Percentiles rank a stretch among this genome's conserved stretches.
Evolutionary conservation across 2,797 vertebrate species (phyloP).

Genomic region (Amblyopsis hoosieri): DNA sequence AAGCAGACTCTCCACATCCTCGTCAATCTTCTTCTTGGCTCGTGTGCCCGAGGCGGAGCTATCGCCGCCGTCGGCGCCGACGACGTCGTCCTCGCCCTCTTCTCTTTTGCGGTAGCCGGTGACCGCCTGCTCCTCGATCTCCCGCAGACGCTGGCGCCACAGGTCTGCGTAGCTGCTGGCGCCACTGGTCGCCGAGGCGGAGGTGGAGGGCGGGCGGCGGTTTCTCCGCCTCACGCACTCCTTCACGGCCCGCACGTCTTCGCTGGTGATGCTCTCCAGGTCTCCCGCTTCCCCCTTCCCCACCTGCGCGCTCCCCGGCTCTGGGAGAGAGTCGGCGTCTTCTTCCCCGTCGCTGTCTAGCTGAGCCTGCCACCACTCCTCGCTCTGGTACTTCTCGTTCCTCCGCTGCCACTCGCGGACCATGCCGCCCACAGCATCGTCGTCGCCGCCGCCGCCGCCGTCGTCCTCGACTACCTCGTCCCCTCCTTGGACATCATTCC

Average conservation of each 20-base stretch:
- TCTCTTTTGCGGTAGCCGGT: slow-evolving; percentile 70
- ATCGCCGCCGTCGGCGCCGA: slow-evolving; percentile 24
- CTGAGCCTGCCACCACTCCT: slow-evolving; percentile 78
- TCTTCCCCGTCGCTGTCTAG: slow-evolving; percentile 73
- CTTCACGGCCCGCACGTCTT: slow-evolving; percentile 79
- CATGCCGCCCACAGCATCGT: slow-evolving; percentile 75
- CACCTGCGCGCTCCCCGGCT: not conserved
- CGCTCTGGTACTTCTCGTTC: slow-evolving; percentile 86
- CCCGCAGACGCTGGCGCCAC: slow-evolving; percentile 88
- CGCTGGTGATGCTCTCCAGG: slow-evolving; percentile 85
- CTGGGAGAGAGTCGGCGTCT: slow-evolving; percentile 40
- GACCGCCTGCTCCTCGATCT: slow-evolving; percentile 88
- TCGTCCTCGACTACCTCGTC: slow-evolving; percentile 35
- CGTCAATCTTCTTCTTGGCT: slow-evolving; percentile 60
- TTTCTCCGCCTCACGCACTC: slow-evolving; percentile 73
- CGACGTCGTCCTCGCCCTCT: slow-evolving; percentile 24
- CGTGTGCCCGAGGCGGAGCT: slow-evolving; percentile 3
- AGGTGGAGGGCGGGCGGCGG: slow-evolving; percentile 64
- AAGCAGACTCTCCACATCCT: slow-evolving; percentile 84
- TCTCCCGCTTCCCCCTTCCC: slow-evolving; percentile 41
- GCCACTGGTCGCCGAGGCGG: slow-evolving; percentile 77
- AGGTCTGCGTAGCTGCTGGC: slow-evolving; percentile 86
- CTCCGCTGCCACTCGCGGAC: slow-evolving; percentile 89
- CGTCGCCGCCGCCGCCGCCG: slow-evolving; percentile 67
- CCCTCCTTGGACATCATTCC: slow-evolving; percentile 21